Evolutionary conservation across 2,113 vertebrate genomes (phyloP), one percentile per base, ranked within the genome.

Genomic region (Xiphophorus hellerii): DNA sequence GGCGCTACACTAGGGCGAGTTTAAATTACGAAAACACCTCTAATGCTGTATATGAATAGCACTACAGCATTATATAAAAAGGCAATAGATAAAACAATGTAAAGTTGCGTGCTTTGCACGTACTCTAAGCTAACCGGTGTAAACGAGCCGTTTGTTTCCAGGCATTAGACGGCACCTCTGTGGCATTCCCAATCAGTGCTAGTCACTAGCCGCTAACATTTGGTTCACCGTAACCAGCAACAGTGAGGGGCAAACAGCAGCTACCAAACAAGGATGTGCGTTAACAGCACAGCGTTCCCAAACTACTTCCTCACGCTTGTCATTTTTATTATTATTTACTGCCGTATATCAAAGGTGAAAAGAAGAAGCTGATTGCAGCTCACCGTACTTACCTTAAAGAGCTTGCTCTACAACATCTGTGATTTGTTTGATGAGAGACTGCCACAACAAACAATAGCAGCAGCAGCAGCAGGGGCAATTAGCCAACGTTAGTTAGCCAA

Each of bases 401-500:
- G 90, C 90, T 91, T 92, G 92, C 89, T 93, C 89, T 95, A 95
- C 94, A 95, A 94, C 95, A 95, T 95, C 94, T 93, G 95, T 93
- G 94, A 90, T 94, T 85, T 94, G 92, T 94, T 94, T 94, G 92
- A 93, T 85, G 94, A 89, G 92, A 89, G 85, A 82, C 92, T 92
- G 93, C 93, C 92, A 92, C 93, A 93, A 94, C 92, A 94, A 94
- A 94, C 92, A 94, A 93, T 93, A 93, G 89, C 90, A 89, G 86
- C 89, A 79, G 86, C 89, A 79, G 78, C 84, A 71, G 81, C 85
- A 86, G 87, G 80, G 90, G 92, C 93, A 93, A 93, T 92, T 90
- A 93, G 92, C 92, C 90, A 91, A 87, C 88, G 90, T 90, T 90
- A 91, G 89, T 92, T 89, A 93, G 92, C 90, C 90, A 92, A 93